Evolutionary conservation across 1,140 invertebrate genomes (phyloP).

Genomic region (Rhopalosiphum padi): DNA sequence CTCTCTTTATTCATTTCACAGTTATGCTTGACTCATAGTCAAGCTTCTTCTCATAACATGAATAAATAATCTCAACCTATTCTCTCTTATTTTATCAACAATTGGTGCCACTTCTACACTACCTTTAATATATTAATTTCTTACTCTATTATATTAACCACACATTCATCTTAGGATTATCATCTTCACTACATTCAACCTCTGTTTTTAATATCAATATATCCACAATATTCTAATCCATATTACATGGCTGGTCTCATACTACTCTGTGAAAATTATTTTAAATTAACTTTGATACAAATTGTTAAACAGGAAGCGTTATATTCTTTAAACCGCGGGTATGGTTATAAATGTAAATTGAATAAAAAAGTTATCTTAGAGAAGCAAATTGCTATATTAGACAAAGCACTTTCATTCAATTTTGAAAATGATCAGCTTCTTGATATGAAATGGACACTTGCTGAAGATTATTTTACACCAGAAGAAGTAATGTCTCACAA

Average conservation of each 20-base stretch:
- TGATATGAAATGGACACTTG: conserved; percentile 65
- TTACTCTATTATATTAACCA: background rate
- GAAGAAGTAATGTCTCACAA: conserved; percentile 62
- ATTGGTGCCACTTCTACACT: background rate
- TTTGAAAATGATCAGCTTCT: conserved; percentile 65
- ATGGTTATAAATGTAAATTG: conserved; percentile 64
- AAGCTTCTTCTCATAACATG: background rate
- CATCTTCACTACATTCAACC: background rate
- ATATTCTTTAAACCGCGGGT: conserved; percentile 64
- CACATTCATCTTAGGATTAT: background rate
- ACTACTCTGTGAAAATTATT: conserved; percentile 58
- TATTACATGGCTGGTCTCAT: background rate
- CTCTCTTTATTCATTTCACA: no score
- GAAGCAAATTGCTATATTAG: conserved; percentile 68
- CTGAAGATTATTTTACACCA: conserved; percentile 66
- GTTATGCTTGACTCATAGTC: no score
- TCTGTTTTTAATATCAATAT: background rate
- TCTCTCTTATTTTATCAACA: background rate
- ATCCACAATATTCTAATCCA: background rate
- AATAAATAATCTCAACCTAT: background rate
- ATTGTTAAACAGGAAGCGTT: conserved; percentile 60
- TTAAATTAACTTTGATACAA: background rate
- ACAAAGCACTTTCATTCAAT: conserved; percentile 68
- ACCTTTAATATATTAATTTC: background rate
- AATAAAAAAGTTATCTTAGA: conserved; percentile 64